Evolutionary conservation across 2,888 invertebrate species (phyloP), one percentile per base, ranked within the genome.

Genomic region (Eueremaeus valkanovi): DNA sequence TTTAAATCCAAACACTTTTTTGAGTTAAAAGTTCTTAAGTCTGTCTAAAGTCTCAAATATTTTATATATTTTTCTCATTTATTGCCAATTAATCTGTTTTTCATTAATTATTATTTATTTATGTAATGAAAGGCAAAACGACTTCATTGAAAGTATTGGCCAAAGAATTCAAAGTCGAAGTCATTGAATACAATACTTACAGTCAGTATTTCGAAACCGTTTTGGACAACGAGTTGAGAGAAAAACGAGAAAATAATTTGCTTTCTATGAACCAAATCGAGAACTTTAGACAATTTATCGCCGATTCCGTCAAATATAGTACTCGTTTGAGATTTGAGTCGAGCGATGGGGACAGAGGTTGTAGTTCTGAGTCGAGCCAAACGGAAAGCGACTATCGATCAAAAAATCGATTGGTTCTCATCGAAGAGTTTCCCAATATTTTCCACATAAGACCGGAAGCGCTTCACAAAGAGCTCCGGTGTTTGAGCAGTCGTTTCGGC

Each of bases 71-170:
- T n/a, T n/a, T n/a, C n/a, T 11, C 11, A 42, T 42, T 42, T 42
- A 16, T 42, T 42, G 42, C 42, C 11, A 21, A 8, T 55, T 3
- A 18, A 55, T 13, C 24, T 3, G 3, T 55, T 9, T 55, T 18
- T 6, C 21, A 6, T 55, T 18, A 55, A 27, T 55, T 55, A 55
- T 27, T 55, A 24, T 55, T 51, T 55, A 24, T 27, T n/a, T n/a
- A n/a, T 55, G 27, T 42, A 21, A 21, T 68, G 40, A 6, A 21
- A 68, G 73, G 73, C 24, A 73, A 73, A 31, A 73, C 73, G 11
- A 73, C 55, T 51, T 55, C 73, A 16, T 31, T 73, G 33, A 51
- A 55, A 31, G 73, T 73, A 31, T 55, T 73, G 73, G 51, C 73
- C 31, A 55, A 51, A 49, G 49, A 73, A 55, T 73, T 73, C 33